Conservation (phyloP, 1,140 invertebrate species). For the Oppia nitens region DNA sequence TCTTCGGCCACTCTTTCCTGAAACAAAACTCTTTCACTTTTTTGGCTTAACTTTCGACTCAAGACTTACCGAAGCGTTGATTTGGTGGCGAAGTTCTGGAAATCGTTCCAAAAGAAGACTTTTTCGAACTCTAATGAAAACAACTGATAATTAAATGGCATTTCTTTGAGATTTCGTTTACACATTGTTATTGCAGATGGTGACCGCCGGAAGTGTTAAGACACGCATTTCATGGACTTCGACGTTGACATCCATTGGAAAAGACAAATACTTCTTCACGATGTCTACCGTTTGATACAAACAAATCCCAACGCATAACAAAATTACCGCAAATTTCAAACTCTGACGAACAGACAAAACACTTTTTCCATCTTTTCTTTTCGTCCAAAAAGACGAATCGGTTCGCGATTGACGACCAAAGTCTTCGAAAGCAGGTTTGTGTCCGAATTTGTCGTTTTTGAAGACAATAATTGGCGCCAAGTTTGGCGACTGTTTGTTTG, state of each 20-base stretch:
- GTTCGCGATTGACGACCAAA: too few species aligned
- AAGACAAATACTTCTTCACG: neutral
- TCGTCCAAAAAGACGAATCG: too few species aligned
- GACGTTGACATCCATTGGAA: neutral
- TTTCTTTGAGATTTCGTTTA: neutral
- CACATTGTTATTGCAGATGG: neutral
- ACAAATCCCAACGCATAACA: neutral
- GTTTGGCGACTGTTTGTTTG: too few species aligned
- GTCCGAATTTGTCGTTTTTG: too few species aligned
- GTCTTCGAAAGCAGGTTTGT: too few species aligned
- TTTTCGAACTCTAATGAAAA: neutral
- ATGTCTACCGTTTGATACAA: neutral
- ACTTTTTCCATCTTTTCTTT: too few species aligned
- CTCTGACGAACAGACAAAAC: too few species aligned
- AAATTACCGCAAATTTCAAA: too few species aligned
- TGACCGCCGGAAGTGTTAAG: neutral
- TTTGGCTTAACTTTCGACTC: too few species aligned
- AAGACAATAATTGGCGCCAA: too few species aligned
- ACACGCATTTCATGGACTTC: neutral
- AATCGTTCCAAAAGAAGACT: neutral
- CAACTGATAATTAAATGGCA: neutral
- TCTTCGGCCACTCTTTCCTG: conserved; percentile 1
- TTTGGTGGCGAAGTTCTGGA: neutral
- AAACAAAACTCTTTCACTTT: too few species aligned
- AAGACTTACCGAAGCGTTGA: too few species aligned